Base-by-base conservation (phyloP, 2,888 invertebrate genomes). In the Lochmaea capreae region DNA sequence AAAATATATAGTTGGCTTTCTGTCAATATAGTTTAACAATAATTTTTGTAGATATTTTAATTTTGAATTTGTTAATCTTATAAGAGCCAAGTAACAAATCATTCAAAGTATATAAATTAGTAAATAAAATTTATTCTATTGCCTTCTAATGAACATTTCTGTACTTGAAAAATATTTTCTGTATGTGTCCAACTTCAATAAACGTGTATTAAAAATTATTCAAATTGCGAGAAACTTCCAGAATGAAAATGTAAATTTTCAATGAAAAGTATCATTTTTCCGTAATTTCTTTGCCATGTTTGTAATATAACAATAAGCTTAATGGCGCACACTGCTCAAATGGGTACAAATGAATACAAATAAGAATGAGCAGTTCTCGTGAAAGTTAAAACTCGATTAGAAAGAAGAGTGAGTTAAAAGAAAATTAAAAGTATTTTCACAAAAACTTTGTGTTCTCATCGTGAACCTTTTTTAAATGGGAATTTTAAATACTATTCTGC, bases 341-440 rank as follows among this genome's bases (percentile, higher is more conserved):
- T 71, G 73, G 70, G 67, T 63, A 72, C 79, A 78, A 79, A 81
- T 74, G 80, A 78, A 80, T 79, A 74, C 79, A 74, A 81, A 81
- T 77, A 79, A 80, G 77, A 79, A 79, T 76, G 75, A 76, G 73
- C 78, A 74, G 77, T 80, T 76, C 78, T 75, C 77, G 76, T 72
- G 75, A 82, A 83, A 77, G 75, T 54, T 49, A 73, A 84, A 85
- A 85, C 83, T 84, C 82, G 80, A 85, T 85, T 85, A 85, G 80
- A 80, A 81, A 77, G 76, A 80, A 82, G 84, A 84, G 83, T 83
- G 79, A 80, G 81, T 83, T 82, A 83, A 79, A 81, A 81, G 80
- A 80, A 84, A 85, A 85, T 84, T 85, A 84, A 83, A 82, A 83
- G 81, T 79, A 82, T 81, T 83, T 82, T 81, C 79, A 81, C 79